These are phyloP conservation scores for Agelas oroides DNA, from an alignment of 37 sponge, comb jelly and placozoan species.

Conservation along the genomic window DNA sequence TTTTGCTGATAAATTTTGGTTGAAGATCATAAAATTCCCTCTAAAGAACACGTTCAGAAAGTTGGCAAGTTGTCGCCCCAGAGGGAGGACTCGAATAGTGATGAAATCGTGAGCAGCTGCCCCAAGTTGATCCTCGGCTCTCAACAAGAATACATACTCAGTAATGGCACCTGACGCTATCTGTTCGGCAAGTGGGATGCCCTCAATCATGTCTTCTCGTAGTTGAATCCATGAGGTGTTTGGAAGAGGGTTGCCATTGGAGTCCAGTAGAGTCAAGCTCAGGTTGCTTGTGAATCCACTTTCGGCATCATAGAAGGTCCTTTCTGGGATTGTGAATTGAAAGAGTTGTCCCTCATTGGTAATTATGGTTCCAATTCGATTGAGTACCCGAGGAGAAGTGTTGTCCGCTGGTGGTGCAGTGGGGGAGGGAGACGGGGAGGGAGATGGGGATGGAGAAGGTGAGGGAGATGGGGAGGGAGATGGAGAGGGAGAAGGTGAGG, in stretches of 20 bases:
- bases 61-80: background rate
- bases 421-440: background rate
- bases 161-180: constrained; percentile 18
- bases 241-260: constrained; percentile 21
- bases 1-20: constrained; percentile 25
- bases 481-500: background rate
- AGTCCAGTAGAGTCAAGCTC: constrained; percentile 36
- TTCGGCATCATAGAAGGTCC: constrained; percentile 64
- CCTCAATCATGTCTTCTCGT: constrained; percentile 3
- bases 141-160: constrained; percentile 36
- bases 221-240: constrained; percentile 67
- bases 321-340: constrained; percentile 28
- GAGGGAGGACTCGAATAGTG: constrained; percentile 38
- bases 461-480: constrained; percentile 1
- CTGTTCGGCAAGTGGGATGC: constrained; percentile 24
- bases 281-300: constrained; percentile 34
- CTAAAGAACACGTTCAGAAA: constrained; percentile 50
- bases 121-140: constrained; percentile 43
- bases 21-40: constrained; percentile 44
- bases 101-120: constrained; percentile 39
- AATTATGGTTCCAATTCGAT: constrained; percentile 41
- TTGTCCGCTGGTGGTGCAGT: background rate
- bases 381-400: constrained; percentile 38
- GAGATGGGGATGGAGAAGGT: constrained; percentile 4
- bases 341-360: constrained; percentile 55